Percentiles rank a stretch among this genome's conserved stretches.
Evolutionary conservation across 2,797 vertebrate genomes (phyloP).

Genomic region (Ctenochaetus hawaiiensis): DNA sequence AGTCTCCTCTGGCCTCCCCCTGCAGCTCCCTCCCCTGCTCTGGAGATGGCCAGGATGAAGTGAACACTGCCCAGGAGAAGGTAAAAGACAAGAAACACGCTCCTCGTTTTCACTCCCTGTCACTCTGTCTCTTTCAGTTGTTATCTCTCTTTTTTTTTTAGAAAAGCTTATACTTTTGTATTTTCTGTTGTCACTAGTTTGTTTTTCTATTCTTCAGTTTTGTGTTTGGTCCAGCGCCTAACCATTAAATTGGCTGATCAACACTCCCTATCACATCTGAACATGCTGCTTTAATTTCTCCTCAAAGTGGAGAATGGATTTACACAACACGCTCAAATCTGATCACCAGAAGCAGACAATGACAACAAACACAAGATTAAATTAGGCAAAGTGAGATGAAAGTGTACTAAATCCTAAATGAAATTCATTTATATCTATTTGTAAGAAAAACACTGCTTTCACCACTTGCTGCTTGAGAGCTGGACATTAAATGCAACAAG

Average conservation of each 20-base stretch:
- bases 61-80: conserved; percentile 86
- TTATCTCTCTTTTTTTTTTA: conserved; percentile 8
- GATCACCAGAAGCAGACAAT: background rate
- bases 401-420: too few species aligned
- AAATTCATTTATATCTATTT: too few species aligned
- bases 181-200: conserved; percentile 38
- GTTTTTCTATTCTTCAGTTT: conserved; percentile 48
- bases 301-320: conserved; percentile 39
- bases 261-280: conserved; percentile 53
- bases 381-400: background rate
- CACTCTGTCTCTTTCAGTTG: conserved; percentile 52
- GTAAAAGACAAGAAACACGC: conserved; percentile 77
- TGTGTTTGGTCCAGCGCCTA: conserved; percentile 67
- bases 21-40: conserved; percentile 65
- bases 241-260: conserved; percentile 72
- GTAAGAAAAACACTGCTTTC: too few species aligned
- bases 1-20: conserved; percentile 61
- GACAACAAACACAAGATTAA: background rate
- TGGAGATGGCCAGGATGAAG: conserved; percentile 84
- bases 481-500: background rate
- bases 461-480: too few species aligned
- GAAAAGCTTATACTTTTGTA: conserved; percentile 11
- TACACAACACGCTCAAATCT: conserved; percentile 65
- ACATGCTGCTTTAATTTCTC: conserved; percentile 61
- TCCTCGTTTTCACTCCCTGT: conserved; percentile 41